A percentile compares a stretch with the other conserved stretches of the same genome.
Conservation (phyloP, 2,113 vertebrate species). For the Lepus europaeus region DNA sequence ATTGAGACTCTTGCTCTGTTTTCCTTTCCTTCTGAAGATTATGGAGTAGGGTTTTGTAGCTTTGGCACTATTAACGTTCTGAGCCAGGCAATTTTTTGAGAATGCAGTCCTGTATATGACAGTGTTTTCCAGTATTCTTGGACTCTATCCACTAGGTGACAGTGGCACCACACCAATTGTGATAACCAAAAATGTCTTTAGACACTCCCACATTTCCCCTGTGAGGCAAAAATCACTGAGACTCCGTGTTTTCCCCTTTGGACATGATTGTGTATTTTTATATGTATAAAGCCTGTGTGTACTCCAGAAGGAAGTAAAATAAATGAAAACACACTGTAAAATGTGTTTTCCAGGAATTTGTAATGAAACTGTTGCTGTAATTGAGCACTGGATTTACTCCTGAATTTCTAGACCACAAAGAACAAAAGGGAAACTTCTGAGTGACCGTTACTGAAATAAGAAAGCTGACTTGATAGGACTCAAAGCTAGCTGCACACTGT, state of each 20-base stretch:
- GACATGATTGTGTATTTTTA: background rate
- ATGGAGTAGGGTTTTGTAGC: background rate
- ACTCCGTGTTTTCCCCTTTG: slow-evolving; percentile 29
- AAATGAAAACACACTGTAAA: slow-evolving; percentile 39
- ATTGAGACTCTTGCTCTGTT: background rate
- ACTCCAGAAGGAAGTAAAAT: slow-evolving; percentile 9
- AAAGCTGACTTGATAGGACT: background rate
- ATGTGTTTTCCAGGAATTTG: background rate
- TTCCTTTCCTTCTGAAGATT: background rate
- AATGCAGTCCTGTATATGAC: background rate
- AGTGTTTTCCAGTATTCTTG: background rate
- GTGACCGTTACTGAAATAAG: background rate
- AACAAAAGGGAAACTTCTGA: slow-evolving; percentile 30
- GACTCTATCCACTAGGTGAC: background rate
- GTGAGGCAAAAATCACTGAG: background rate
- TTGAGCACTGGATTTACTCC: slow-evolving; percentile 28
- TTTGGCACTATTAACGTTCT: background rate
- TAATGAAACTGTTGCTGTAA: background rate
- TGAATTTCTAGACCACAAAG: background rate
- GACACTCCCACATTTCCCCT: background rate
- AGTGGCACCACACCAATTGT: background rate
- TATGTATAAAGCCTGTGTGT: background rate
- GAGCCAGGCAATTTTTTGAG: background rate
- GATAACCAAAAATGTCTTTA: background rate
- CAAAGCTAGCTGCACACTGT: background rate